Conservation (phyloP, 1,140 invertebrate genomes). For the Triops cancriformis region DNA sequence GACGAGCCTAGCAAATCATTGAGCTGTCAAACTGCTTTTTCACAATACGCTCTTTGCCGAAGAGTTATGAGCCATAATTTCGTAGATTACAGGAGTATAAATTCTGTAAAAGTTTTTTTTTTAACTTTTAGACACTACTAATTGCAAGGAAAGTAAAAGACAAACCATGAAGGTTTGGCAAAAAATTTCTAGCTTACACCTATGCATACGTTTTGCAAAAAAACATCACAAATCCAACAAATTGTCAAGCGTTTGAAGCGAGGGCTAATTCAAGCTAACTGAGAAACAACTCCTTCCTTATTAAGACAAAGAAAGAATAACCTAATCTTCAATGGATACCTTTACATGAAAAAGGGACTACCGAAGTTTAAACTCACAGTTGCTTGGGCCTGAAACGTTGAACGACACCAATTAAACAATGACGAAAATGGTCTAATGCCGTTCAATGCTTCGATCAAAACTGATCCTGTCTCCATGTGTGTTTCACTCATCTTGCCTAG, state of each 20-base stretch:
- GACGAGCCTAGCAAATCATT: background rate
- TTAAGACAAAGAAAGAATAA: background rate
- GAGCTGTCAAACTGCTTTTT: constrained; percentile 5
- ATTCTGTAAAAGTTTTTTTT: background rate
- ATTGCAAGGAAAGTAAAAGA: background rate
- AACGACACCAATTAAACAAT: background rate
- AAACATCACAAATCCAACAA: constrained; percentile 1
- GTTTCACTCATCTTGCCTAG: background rate
- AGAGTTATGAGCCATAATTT: background rate
- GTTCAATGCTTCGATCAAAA: background rate
- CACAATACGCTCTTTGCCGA: background rate
- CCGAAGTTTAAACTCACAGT: background rate
- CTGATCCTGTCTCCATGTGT: background rate
- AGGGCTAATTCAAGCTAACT: background rate
- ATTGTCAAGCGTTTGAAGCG: constrained; percentile 1
- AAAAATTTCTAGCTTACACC: background rate
- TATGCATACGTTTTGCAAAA: background rate
- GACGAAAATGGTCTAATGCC: constrained; percentile 2
- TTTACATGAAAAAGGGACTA: background rate
- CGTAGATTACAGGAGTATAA: background rate
- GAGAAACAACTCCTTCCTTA: background rate
- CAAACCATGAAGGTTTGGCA: background rate
- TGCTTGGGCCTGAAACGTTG: background rate
- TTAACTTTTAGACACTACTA: background rate
- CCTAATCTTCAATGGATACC: background rate